Percentiles rank a stretch among this genome's conserved stretches.
phyloP scores from a whole-genome alignment of 2,113 vertebrate species.

The Euleptes europaea region DNA sequence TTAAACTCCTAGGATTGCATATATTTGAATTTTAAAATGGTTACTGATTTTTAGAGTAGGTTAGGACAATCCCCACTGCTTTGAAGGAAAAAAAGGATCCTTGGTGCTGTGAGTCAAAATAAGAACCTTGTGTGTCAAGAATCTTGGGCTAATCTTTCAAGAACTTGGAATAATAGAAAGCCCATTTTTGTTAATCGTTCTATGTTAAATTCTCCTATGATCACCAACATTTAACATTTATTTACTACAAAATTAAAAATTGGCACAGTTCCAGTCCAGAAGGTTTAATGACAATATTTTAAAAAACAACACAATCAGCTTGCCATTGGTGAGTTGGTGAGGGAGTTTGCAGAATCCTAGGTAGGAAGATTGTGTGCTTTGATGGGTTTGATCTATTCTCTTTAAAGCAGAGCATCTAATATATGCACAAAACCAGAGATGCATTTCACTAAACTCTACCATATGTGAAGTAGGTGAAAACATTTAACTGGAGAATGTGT shows the following conservation, averaged over 20 bases:
- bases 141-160: background rate
- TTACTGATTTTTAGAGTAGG: background rate
- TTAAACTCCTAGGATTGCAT: conserved; percentile 81
- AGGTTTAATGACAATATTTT: background rate
- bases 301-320: background rate
- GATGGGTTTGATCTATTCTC: background rate
- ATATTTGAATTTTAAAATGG: background rate
- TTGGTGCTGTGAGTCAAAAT: background rate
- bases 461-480: background rate
- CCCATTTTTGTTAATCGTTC: background rate
- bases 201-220: background rate
- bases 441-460: background rate
- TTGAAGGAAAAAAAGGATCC: background rate
- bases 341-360: background rate
- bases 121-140: background rate
- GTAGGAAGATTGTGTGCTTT: background rate
- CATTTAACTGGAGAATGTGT: background rate
- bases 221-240: background rate
- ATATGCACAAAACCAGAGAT: background rate
- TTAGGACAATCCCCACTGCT: background rate
- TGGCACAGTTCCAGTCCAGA: background rate
- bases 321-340: background rate
- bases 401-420: background rate
- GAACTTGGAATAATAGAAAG: background rate
- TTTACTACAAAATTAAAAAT: background rate